Percentiles rank a stretch among this genome's conserved stretches.
Conservation (phyloP, 2,113 vertebrate genomes). For the Platycercus adscitus region DNA sequence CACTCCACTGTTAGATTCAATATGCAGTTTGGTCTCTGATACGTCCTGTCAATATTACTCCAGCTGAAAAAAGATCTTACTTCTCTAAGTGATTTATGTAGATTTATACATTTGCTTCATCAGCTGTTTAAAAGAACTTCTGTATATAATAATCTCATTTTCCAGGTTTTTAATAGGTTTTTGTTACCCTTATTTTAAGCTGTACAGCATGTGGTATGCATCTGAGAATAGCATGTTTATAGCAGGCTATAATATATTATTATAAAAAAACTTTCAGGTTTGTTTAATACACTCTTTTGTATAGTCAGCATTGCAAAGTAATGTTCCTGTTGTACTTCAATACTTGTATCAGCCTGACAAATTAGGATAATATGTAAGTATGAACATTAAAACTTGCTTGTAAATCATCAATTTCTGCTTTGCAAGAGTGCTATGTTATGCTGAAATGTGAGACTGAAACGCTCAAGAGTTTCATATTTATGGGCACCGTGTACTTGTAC, state of each 20-base stretch:
- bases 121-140: neutral
- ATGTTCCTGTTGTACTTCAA: neutral
- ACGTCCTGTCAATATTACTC: neutral
- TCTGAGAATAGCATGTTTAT: neutral
- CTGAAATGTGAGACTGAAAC: neutral
- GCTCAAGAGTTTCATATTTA: neutral
- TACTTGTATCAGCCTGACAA: neutral
- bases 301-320: neutral
- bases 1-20: neutral
- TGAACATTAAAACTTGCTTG: constrained; percentile 34
- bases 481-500: neutral
- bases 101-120: neutral
- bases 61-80: neutral
- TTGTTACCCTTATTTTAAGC: neutral
- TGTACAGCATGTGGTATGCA: neutral
- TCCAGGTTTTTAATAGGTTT: neutral
- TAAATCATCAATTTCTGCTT: neutral
- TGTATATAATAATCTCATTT: neutral
- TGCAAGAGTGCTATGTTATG: neutral
- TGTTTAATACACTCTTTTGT: neutral
- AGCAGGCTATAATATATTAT: neutral
- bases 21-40: neutral
- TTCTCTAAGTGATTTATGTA: neutral
- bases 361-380: neutral
- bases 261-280: neutral